Conservation (phyloP, 2,113 vertebrate species). For the Bagarius yarrelli region DNA sequence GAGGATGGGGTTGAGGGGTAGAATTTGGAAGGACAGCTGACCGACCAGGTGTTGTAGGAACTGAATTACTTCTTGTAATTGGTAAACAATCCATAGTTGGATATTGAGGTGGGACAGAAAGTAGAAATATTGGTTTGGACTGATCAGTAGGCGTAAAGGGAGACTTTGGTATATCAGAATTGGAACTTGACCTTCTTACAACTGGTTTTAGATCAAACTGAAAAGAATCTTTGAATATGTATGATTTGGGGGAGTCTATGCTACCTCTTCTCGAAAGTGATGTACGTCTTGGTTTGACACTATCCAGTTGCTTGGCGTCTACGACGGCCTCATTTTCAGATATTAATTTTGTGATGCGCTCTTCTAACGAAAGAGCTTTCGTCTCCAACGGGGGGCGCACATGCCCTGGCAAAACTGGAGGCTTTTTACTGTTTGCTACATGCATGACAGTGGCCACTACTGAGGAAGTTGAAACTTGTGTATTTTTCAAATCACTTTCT, state of each 20-base stretch:
- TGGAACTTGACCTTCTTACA: slow-evolving; percentile 92
- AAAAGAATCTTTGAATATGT: slow-evolving; percentile 99
- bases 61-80: slow-evolving; percentile 97
- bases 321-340: slow-evolving; percentile 97
- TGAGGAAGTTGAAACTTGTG: slow-evolving; percentile 59
- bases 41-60: slow-evolving; percentile 90
- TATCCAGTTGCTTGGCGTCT: slow-evolving; percentile 95
- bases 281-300: slow-evolving; percentile 95
- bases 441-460: slow-evolving; percentile 74
- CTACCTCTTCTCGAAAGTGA: slow-evolving; percentile 95
- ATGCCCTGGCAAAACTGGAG: slow-evolving; percentile 69
- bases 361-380: slow-evolving; percentile 91
- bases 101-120: slow-evolving; percentile 88
- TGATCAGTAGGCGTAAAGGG: slow-evolving; percentile 97
- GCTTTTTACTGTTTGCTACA: slow-evolving; percentile 73
- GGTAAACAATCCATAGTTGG: slow-evolving; percentile 90
- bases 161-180: slow-evolving; percentile 97
- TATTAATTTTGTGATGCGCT: slow-evolving; percentile 94
- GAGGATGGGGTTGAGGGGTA: slow-evolving; percentile 79
- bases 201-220: slow-evolving; percentile 97
- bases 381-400: slow-evolving; percentile 88
- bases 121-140: slow-evolving; percentile 92
- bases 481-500: slow-evolving; percentile 79
- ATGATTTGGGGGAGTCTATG: slow-evolving; percentile 97
- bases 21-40: slow-evolving; percentile 83